phyloP scores from a whole-genome alignment of 2,888 invertebrate genomes.

The Rhagonycha fulva region DNA sequence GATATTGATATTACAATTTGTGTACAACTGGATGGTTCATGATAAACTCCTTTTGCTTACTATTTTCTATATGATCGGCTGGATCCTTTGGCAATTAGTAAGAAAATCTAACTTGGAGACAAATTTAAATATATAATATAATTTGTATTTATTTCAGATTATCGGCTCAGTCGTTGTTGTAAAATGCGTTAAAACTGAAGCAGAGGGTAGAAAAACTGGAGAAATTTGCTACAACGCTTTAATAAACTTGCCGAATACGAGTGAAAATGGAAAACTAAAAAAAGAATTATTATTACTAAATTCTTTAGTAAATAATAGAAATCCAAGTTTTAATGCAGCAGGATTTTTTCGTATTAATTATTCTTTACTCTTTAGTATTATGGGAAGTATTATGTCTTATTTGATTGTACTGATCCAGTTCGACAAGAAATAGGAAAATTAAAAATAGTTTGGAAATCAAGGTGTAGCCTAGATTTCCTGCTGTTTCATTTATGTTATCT shows the following conservation, averaged over 20 bases:
- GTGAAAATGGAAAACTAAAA: not conserved
- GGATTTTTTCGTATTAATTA: not conserved
- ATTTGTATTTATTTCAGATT: not conserved
- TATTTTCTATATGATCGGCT: no score
- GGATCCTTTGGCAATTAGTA: no score
- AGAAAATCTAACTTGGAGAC: no score
- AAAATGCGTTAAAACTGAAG: not conserved
- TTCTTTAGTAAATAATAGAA: not conserved
- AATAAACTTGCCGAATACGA: not conserved
- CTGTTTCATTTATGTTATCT: no score
- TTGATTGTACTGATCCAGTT: not conserved
- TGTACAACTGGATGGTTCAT: not conserved
- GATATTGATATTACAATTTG: not conserved
- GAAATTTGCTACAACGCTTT: not conserved
- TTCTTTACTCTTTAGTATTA: not conserved
- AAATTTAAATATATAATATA: not conserved
- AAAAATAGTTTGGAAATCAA: no score
- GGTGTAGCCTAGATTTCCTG: no score
- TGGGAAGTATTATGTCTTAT: not conserved
- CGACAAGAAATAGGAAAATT: not conserved
- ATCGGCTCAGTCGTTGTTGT: not conserved
- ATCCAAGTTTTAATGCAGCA: not conserved
- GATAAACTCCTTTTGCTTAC: no score
- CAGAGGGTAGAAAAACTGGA: not conserved
- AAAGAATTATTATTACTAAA: not conserved